Percentiles rank a stretch among this genome's conserved stretches.
Evolutionary conservation across 2,797 vertebrate species (phyloP).

Genomic region (Molothrus ater): DNA sequence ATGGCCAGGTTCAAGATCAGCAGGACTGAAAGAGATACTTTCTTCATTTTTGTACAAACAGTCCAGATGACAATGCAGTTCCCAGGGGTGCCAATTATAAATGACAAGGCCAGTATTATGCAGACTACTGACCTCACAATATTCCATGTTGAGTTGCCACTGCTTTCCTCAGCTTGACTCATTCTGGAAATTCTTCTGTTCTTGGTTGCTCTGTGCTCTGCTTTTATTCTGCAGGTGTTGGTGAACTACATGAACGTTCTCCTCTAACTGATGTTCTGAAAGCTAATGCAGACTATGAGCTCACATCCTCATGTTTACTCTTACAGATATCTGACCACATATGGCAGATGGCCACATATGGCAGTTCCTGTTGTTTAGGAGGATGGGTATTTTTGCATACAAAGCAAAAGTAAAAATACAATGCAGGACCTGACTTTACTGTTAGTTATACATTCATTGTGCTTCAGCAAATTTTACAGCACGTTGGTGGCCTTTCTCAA

Average conservation of each 20-base stretch:
- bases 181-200: not conserved
- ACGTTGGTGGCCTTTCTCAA: not conserved
- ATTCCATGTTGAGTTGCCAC: not conserved
- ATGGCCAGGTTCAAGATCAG: constrained; percentile 85
- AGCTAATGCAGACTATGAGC: not conserved
- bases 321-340: not conserved
- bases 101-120: constrained; percentile 81
- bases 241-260: not conserved
- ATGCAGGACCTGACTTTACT: not conserved
- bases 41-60: constrained; percentile 80
- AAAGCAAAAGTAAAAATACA: constrained; percentile 1
- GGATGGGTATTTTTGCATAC: not conserved
- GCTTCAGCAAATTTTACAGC: not conserved
- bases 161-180: constrained; percentile 10
- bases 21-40: constrained; percentile 82
- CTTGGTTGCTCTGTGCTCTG: not conserved
- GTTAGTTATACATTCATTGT: not conserved
- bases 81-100: constrained; percentile 83
- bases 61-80: constrained; percentile 88
- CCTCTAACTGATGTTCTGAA: not conserved
- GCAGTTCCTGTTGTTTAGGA: constrained; percentile 4
- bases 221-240: not conserved
- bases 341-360: not conserved
- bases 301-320: not conserved
- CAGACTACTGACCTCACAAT: constrained; percentile 70